Base-by-base conservation (phyloP, 2,888 invertebrate species). In the Dione vanillae region DNA sequence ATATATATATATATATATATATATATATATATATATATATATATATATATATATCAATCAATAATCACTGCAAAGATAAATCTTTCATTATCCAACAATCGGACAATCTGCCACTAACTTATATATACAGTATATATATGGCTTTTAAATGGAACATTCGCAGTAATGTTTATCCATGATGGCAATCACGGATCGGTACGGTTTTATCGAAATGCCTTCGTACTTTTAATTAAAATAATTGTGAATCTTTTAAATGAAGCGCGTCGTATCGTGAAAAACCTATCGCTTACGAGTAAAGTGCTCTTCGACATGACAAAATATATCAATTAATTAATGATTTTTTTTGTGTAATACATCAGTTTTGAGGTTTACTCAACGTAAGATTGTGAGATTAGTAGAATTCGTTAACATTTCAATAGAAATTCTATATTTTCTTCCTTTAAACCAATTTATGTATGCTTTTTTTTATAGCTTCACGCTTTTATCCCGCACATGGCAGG, bases 291-390 rank as follows among this genome's bases (percentile, higher is more conserved):
- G 68, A 65, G 66, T 65, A 72, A 76, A 79, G 79, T 77, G 75
- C 78, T 74, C 75, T 78, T 72, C 59, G 68, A 64, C 62, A 65
- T 75, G 73, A 69, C 74, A 70, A 70, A 74, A 74, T 75, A 76
- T 77, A 76, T 77, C 73, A 74, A 78, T 78, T 77, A 77, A 77
- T 75, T 73, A 77, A 79, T 77, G 75, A 76, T 73, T 76, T 76
- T 79, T 77, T 75, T 79, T 76, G 78, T 77, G 74, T 77, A 71
- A 76, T 77, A 72, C 75, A 64, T 68, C 73, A 45, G 43, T 27
- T 61, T 2, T 19, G 40, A 11, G 19, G 41, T 20, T 40, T 10
- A n/a, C n/a, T n/a, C n/a, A n/a, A n/a, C 20, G 27, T 3, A 40
- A 43, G 9, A 41, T 41, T 14, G 20, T 59, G 59, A 20, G 20